These are phyloP conservation scores for Callionymus lyra DNA, from an alignment of 2,113 vertebrate genomes.

Conservation along the genomic window DNA sequence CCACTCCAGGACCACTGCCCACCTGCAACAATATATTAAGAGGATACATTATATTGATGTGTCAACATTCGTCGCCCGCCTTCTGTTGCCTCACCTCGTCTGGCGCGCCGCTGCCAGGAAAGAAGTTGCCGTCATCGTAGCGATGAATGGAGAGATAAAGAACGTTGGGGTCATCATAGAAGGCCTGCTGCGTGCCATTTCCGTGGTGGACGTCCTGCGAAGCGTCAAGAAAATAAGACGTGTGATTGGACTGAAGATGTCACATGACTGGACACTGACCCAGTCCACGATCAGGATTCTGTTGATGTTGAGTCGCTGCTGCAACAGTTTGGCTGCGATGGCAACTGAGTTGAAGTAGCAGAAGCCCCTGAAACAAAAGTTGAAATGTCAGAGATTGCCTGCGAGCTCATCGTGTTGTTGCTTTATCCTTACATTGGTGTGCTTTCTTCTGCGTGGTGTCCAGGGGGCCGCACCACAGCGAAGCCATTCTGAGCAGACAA, in stretches of 20 bases:
- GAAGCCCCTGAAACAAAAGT: conserved; percentile 76
- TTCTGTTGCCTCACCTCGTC: conserved; percentile 73
- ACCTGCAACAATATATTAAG: conserved; percentile 63
- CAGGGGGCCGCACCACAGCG: conserved; percentile 91
- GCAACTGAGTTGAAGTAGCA: conserved; percentile 97
- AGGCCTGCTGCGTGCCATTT: conserved; percentile 81
- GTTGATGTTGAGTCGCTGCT: conserved; percentile 75
- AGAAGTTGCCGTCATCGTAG: conserved; percentile 96
- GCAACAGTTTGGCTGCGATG: conserved; percentile 78
- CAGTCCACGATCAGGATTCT: conserved; percentile 95
- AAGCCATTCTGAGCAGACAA: conserved; percentile 80
- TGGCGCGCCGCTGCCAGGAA: conserved; percentile 88
- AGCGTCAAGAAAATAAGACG: background rate
- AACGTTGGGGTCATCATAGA: conserved; percentile 85
- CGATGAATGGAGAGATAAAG: conserved; percentile 92
- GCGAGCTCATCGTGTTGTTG: background rate
- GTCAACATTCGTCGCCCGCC: too few species aligned
- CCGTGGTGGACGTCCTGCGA: conserved; percentile 71
- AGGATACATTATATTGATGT: too few species aligned
- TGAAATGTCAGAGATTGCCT: background rate
- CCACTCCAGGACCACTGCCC: conserved; percentile 82
- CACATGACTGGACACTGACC: conserved; percentile 62
- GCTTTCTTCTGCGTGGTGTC: conserved; percentile 95
- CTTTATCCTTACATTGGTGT: conserved; percentile 85
- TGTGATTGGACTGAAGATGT: background rate